Conservation (phyloP, 1,140 invertebrate species). For the Colletes latitarsis region DNA sequence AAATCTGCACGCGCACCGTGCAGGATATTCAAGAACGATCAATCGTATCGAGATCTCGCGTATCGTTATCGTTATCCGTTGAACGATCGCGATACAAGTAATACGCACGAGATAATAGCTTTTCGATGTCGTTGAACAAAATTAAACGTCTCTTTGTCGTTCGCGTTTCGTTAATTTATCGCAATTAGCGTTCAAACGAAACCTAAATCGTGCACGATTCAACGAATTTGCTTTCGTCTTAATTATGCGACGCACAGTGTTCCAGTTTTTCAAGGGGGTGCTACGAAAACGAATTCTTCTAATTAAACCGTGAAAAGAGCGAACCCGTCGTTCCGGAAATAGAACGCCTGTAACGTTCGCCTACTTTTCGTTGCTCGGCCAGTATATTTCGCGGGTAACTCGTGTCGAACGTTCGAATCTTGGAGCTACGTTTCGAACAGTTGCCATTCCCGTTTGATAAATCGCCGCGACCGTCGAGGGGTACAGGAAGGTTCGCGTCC, state of each 20-base stretch:
- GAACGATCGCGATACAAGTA: too few relatives aligned
- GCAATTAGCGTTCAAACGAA: too few relatives aligned
- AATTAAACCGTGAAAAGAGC: neutral
- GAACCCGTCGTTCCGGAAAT: too few relatives aligned
- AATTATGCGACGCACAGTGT: neutral
- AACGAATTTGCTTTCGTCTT: neutral
- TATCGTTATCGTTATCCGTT: too few relatives aligned
- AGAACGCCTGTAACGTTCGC: neutral
- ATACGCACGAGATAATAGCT: too few relatives aligned
- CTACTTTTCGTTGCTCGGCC: neutral
- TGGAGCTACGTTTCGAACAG: neutral
- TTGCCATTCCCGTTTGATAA: neutral
- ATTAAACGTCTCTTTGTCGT: too few relatives aligned
- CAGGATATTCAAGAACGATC: too few relatives aligned
- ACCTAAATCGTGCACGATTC: neutral
- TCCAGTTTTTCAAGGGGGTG: neutral
- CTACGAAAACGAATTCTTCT: neutral
- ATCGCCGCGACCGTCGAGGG: neutral
- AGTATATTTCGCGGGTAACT: neutral
- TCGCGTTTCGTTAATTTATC: too few relatives aligned
- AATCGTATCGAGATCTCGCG: too few relatives aligned
- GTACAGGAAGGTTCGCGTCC: neutral
- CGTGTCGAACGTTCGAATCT: neutral
- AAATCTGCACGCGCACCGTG: too few relatives aligned
- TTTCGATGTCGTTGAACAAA: too few relatives aligned